Evolutionary conservation across 2,888 invertebrate species (phyloP), one percentile per base, ranked within the genome.

Genomic region (Stenolophus ochropezus): DNA sequence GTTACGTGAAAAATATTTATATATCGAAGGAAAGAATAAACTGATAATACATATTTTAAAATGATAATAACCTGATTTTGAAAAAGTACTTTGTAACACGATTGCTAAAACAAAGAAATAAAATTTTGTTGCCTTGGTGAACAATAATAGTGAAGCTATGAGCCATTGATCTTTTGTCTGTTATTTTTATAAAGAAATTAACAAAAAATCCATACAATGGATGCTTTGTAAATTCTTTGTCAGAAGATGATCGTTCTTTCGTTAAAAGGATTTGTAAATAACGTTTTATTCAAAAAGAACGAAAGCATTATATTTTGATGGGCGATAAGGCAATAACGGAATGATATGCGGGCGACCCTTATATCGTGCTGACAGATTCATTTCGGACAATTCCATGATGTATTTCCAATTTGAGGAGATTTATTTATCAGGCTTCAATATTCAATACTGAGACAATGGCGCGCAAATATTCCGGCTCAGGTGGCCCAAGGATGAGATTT

Each of bases 271-370:
- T 6, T n/a, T 25, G 14, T 61, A 25, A 61, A 61, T 61, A 61
- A 61, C 61, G 8, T 21, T 23, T 58, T 58, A 11, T 25, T 23
- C 8, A 58, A 58, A 61, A 61, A 25, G 61, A 23, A 21, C 20
- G 21, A 2, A 56, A 25, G 25, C 14, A 25, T 61, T 61, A 4
- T 4, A 27, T 42, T 56, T 56, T 21, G 56, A 25, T 61, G 11
- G n/a, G 1, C 21, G 61, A 25, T 61, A 61, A 61, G 61, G 25
- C n/a, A 21, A 61, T n/a, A 25, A 21, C 25, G 21, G 25, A 61
- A 61, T 61, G 61, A 27, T 27, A 61, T 61, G 61, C 25, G 61
- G 61, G 61, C 23, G n/a, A 25, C 23, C 61, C 61, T 20, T 18
- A 25, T 21, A n/a, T n/a, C 23, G 61, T 25, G 5, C 23, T 61